Base-by-base conservation (phyloP, 2,113 vertebrate genomes). In the Nycticorax nycticorax region DNA sequence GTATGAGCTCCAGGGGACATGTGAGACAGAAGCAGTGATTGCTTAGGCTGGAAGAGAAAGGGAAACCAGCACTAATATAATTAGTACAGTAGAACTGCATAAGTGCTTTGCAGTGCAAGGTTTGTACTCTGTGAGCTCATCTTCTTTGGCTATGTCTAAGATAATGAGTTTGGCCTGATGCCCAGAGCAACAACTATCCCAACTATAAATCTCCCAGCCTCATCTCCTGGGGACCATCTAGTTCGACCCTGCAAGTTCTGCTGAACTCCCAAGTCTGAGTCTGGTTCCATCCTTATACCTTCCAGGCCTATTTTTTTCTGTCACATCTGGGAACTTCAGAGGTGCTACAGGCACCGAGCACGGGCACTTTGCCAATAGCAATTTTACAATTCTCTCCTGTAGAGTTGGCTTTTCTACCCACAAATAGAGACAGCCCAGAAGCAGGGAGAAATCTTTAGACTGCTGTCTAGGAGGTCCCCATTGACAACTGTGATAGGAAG, bases 101-200 rank as follows among this genome's bases (percentile, higher is more conserved):
- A 75, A 91, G 77, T 76, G 57, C 32, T 92, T 68, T 87, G 39
- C 56, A 85, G 56, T 24, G 64, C 39, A 72, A 78, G 19, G 35
- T 95, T 89, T 94, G 33, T 78, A 28, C 20, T 81, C 86, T 52
- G 23, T 52, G 35, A 92, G 39, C 93, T 94, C 83, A 71, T 86
- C 83, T 77, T 89, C 86, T 92, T 64, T 66, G 74, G 17, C 84
- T 85, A 50, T 50, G 74, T n/a, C 66, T 66, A 50, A 56, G 71
- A 69, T 73, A 96, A 95, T 89, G 62, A 95, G 68, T n/a, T 69
- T 96, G 94, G 94, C 80, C 66, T 23, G 27, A 48, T 82, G 74
- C 91, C 89, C 87, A 87, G 77, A 94, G 43, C 47, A 88, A 39
- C 55, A 87, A 32, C 30, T 48, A n/a, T 32, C 57, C 81, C 32